These are phyloP conservation scores for Ligdia adustata DNA, from an alignment of 2,888 invertebrate genomes.

Conservation along the genomic window DNA sequence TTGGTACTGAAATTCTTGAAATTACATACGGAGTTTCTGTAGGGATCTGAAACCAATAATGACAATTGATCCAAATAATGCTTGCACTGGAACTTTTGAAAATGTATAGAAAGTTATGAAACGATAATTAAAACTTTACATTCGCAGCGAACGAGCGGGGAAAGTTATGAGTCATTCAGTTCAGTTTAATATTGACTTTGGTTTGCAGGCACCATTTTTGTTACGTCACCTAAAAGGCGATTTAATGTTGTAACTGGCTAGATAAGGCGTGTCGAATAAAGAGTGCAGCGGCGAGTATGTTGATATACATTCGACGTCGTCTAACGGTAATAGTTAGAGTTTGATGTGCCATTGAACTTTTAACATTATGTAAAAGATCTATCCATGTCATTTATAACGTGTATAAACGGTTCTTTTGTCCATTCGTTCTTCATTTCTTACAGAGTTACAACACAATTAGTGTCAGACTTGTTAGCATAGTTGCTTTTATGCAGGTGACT, in stretches of 20 bases:
- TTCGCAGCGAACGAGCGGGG: slow-evolving; percentile 53
- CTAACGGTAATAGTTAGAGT: slow-evolving; percentile 24
- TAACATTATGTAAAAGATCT: slow-evolving; percentile 23
- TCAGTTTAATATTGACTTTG: slow-evolving; percentile 54
- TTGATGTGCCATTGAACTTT: slow-evolving; percentile 30
- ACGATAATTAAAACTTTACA: slow-evolving; percentile 69
- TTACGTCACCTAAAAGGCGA: slow-evolving; percentile 47
- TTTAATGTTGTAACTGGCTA: slow-evolving; percentile 30
- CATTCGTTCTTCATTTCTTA: slow-evolving; percentile 17
- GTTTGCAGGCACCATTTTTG: slow-evolving; percentile 41
- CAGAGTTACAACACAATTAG: slow-evolving; percentile 22
- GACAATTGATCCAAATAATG: slow-evolving; percentile 52
- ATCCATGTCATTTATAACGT: slow-evolving; percentile 22
- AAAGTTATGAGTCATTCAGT: slow-evolving; percentile 51
- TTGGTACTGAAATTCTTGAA: no score
- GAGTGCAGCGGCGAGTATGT: slow-evolving; percentile 27
- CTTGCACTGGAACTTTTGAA: slow-evolving; percentile 52
- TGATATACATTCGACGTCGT: slow-evolving; percentile 20
- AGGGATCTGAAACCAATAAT: slow-evolving; percentile 40
- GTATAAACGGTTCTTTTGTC: slow-evolving; percentile 22
- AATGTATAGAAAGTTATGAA: slow-evolving; percentile 67
- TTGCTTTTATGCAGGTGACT: slow-evolving; percentile 16
- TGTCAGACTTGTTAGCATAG: slow-evolving; percentile 20
- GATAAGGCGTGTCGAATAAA: slow-evolving; percentile 29
- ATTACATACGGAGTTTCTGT: no score